A percentile compares a stretch with the other conserved stretches of the same genome.
phyloP scores from a whole-genome alignment of 2,113 vertebrate species.

The Chloropsis hardwickii region DNA sequence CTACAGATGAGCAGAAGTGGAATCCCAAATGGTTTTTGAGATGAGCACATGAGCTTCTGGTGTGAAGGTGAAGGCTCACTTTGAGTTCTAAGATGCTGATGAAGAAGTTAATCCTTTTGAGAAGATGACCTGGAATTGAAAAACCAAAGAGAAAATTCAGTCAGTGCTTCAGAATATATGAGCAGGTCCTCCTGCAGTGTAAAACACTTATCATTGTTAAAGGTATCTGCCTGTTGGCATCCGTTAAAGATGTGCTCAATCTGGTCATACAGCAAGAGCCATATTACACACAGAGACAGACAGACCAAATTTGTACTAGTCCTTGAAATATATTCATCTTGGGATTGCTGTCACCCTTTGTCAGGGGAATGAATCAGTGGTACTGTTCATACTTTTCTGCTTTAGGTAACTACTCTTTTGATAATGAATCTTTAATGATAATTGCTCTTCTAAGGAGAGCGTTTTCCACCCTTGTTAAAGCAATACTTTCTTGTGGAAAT shows the following conservation, averaged over 20 bases:
- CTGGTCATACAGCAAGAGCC: neutral
- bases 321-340: conserved; percentile 58
- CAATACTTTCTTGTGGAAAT: conserved; percentile 71
- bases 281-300: conserved; percentile 21
- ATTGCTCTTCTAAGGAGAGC: conserved; percentile 67
- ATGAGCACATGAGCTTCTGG: neutral
- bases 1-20: neutral
- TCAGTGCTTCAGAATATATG: neutral
- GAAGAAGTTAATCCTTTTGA: neutral
- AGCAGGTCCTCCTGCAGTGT: neutral
- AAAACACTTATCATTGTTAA: neutral
- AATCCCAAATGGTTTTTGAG: neutral
- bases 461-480: conserved; percentile 74
- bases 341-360: conserved; percentile 33
- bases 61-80: neutral
- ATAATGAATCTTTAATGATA: conserved; percentile 74
- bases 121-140: neutral
- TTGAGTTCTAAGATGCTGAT: neutral
- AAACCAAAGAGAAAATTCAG: neutral
- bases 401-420: conserved; percentile 71
- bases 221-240: neutral
- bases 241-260: neutral
- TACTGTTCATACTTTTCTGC: conserved; percentile 59
- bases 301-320: conserved; percentile 17
- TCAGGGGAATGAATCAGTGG: conserved; percentile 13